Evolutionary conservation across 2,888 invertebrate species (phyloP), one percentile per base, ranked within the genome.

Genomic region (Stenodera caucasica): DNA sequence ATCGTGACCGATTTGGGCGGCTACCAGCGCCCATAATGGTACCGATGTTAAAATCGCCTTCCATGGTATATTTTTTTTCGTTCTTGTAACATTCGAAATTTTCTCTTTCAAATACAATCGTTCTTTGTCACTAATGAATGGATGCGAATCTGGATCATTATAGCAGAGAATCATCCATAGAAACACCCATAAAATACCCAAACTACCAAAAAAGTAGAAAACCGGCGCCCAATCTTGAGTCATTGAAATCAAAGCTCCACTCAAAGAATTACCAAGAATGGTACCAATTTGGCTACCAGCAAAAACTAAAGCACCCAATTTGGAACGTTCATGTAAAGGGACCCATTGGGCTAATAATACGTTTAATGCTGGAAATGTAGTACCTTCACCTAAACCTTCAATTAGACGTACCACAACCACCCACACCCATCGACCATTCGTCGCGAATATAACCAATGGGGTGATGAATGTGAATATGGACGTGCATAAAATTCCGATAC

Each of bases 321-420:
- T 86, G 4, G 91, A 90, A 66, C 92, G 83, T 74, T 93, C 92
- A 2, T 86, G 86, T 0, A 89, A 81, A 0, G 92, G 92, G 0
- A 91, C 89, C 93, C 93, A 94, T 69, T 90, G 85, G 0, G 92
- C 89, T 5, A 93, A 80, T 77, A 94, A 82, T 0, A 90, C 89
- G 75, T 91, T 92, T 69, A 96, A 81, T 0, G 95, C 93, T 2
- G 91, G 92, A 75, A 89, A 92, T 0, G 92, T 91, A 7, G 91
- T 90, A 26, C 92, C 92, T 84, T 94, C 93, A 63, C 92, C 92
- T 3, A 93, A 82, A 29, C 94, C 94, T 83, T 92, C 91, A 1
- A 92, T 72, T 0, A 93, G 85, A 61, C 94, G 83, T 8, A 92
- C 78, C 8, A 86, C 81, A 50, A 94, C 88, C 2, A 94, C 82